Evolutionary conservation across 2,113 vertebrate species (phyloP), one percentile per base, ranked within the genome.

Genomic region (Phalacrocorax pelagicus): DNA sequence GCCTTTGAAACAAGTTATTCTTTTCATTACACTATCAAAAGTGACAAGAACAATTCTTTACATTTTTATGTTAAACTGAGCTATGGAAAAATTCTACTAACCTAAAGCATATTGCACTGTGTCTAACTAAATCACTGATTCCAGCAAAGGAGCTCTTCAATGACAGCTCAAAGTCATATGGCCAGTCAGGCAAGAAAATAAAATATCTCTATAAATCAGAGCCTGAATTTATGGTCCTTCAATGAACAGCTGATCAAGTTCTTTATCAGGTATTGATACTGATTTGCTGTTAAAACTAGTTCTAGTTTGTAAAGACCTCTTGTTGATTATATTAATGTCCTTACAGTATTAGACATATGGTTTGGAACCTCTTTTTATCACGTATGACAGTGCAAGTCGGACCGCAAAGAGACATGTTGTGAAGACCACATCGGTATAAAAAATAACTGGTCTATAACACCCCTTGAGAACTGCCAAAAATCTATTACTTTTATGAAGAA

Each of bases 401-500:
- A 69, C 26, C 88, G 44, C 63, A 85, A 55, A 67, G 78, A 90
- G 93, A 51, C 40, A 85, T 5, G 29, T 36, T 86, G 90, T 27
- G 62, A 95, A 91, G 70, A 80, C 70, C 80, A 46, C 52, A 86
- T 66, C 44, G 26, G 23, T 8, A 66, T 44, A 46, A 94, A 77
- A 71, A 95, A 86, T 81, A 87, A 70, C 51, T 27, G 47, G 40
- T 72, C 57, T 94, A 11, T 62, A 81, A n/a, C 49, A 80, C 49
- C 95, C 92, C 86, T 94, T 80, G 77, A 94, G 66, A 94, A 38
- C 24, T 94, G 91, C 32, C 70, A 91, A 73, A 77, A 91, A 88
- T 14, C 58, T 36, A 55, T 5, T 26, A 29, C 83, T 82, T 90
- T 91, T 51, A 67, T 5, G 46, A 79, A 91, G 91, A 89, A 86